Conservation (phyloP, 2,113 vertebrate species). For the Cyphomyrus discorhynchus region DNA sequence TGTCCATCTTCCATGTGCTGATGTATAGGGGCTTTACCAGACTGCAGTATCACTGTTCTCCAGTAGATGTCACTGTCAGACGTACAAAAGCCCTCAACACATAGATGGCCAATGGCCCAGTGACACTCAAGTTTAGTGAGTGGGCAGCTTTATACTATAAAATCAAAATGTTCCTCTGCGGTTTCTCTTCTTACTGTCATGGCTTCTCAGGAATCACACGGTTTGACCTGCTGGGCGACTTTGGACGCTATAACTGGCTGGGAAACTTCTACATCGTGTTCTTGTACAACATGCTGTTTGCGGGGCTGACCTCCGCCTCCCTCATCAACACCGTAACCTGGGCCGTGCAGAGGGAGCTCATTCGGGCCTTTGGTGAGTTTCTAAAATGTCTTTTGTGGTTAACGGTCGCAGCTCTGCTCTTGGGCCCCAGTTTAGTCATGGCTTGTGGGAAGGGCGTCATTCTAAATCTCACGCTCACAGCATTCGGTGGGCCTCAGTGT, state of each 20-base stretch:
- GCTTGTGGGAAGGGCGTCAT: not conserved
- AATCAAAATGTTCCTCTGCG: not conserved
- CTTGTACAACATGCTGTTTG: slow-evolving; percentile 91
- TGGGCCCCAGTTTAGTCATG: not conserved
- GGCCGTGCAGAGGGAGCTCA: slow-evolving; percentile 83
- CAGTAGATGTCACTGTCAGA: not conserved
- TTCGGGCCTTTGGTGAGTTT: slow-evolving; percentile 83
- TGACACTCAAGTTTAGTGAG: not conserved
- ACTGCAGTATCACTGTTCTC: not conserved
- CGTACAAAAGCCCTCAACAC: not conserved
- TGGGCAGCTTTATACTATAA: not conserved
- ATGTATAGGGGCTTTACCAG: not conserved
- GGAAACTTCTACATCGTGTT: slow-evolving; percentile 92
- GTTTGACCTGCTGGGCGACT: slow-evolving; percentile 90
- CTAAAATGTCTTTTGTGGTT: not conserved
- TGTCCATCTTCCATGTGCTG: not conserved
- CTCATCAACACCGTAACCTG: slow-evolving; percentile 89
- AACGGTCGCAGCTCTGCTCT: not conserved
- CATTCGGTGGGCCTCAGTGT: not conserved
- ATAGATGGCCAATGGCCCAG: not conserved
- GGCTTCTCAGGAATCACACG: slow-evolving; percentile 77
- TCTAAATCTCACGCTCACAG: not conserved
- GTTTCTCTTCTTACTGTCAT: not conserved
- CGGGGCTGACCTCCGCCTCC: slow-evolving; percentile 82
- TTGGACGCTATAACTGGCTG: slow-evolving; percentile 90